phyloP scores from a whole-genome alignment of 2,888 invertebrate genomes.

The Magallana nippona region DNA sequence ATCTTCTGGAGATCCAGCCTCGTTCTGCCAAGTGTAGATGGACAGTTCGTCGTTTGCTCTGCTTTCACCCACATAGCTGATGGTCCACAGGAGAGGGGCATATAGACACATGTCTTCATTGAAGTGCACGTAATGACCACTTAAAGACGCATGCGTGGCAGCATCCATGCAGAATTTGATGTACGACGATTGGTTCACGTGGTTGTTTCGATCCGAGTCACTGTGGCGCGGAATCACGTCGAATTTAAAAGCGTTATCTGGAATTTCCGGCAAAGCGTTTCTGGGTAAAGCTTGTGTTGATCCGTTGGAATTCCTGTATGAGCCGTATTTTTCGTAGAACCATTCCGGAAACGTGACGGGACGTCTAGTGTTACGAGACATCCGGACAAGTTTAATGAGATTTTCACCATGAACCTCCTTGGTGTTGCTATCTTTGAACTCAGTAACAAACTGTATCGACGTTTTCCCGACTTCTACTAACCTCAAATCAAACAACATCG shows the following conservation, averaged over 20 bases:
- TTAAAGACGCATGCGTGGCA: conserved; percentile 39
- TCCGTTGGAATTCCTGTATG: not conserved
- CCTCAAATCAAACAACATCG: conserved; percentile 35
- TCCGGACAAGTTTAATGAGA: conserved; percentile 34
- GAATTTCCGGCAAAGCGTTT: not conserved
- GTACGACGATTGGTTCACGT: conserved; percentile 45
- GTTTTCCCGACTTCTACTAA: conserved; percentile 37
- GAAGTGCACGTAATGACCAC: conserved; percentile 29
- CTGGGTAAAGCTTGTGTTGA: not conserved
- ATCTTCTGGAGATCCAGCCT: not conserved
- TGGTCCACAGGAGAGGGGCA: conserved; percentile 2
- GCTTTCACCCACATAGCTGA: conserved; percentile 43
- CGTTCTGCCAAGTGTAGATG: conserved; percentile 40
- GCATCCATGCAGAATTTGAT: conserved; percentile 46
- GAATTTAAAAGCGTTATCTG: conserved; percentile 29
- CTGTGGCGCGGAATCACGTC: conserved; percentile 24
- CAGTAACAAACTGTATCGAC: conserved; percentile 2
- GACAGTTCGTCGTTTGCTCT: conserved; percentile 25
- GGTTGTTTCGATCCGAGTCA: conserved; percentile 44
- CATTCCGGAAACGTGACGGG: conserved; percentile 44
- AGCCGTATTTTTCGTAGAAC: conserved; percentile 35
- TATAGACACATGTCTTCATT: conserved; percentile 43
- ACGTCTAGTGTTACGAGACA: conserved; percentile 39
- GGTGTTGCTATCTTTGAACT: conserved; percentile 36
- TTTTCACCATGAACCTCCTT: conserved; percentile 38